Percentiles rank a stretch among this genome's conserved stretches.
Evolutionary conservation across 2,113 vertebrate species (phyloP).

Genomic region (Choloepus hoffmanni): DNA sequence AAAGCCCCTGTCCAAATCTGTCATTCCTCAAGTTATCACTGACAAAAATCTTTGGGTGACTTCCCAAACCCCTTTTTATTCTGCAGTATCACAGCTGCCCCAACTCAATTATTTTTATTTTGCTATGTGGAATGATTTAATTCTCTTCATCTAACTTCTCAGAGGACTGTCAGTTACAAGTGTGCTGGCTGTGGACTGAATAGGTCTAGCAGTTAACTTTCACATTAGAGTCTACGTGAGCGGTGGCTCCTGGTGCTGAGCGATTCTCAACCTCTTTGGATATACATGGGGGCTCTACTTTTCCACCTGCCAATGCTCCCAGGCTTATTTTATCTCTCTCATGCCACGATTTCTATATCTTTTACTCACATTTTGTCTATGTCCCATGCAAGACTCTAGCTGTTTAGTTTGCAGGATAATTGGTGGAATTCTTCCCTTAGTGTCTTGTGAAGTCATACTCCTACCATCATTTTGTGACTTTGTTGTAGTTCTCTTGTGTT

Average conservation of each 20-base stretch:
- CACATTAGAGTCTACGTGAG: neutral
- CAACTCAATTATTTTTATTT: slow-evolving; percentile 3
- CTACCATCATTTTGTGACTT: neutral
- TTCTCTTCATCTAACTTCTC: neutral
- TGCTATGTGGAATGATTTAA: neutral
- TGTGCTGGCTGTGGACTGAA: neutral
- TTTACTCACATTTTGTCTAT: neutral
- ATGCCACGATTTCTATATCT: neutral
- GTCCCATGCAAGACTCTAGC: neutral
- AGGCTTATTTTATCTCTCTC: neutral
- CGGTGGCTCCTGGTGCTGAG: neutral
- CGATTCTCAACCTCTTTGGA: neutral
- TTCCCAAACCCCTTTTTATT: neutral
- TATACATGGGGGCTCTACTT: neutral
- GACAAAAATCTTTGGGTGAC: neutral
- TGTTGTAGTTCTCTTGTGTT: neutral
- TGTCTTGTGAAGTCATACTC: neutral
- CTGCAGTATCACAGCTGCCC: neutral
- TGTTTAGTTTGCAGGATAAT: neutral
- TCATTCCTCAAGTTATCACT: neutral
- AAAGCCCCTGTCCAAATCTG: neutral
- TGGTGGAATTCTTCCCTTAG: neutral
- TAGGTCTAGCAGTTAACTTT: neutral
- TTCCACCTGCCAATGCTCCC: neutral
- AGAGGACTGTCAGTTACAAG: neutral